Percentiles rank a stretch among this genome's conserved stretches.
Conservation (phyloP, 2,888 invertebrate species). For the Dichetophora obliterata region DNA sequence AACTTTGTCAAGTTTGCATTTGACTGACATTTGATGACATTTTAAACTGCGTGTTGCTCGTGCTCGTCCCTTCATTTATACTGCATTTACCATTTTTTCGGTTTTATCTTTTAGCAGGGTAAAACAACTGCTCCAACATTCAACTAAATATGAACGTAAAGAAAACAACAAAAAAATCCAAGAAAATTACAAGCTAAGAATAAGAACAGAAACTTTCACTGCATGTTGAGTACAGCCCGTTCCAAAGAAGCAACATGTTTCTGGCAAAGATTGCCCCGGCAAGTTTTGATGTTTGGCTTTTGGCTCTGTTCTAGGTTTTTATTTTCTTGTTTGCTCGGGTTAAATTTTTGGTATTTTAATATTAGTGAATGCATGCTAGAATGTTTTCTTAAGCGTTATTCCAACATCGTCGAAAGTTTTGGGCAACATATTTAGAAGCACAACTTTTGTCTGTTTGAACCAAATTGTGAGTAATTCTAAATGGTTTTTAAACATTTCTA, state of each 20-base stretch:
- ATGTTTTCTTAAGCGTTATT: background rate
- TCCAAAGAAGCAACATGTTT: conserved; percentile 12
- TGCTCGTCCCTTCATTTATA: background rate
- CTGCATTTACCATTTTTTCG: background rate
- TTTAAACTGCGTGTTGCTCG: conserved; percentile 25
- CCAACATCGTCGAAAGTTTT: background rate
- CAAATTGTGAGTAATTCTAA: too few species aligned
- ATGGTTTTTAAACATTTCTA: too few species aligned
- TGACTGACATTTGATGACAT: conserved; percentile 48
- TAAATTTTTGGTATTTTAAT: conserved; percentile 20
- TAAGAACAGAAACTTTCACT: conserved; percentile 10
- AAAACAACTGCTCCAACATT: background rate
- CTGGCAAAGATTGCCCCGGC: background rate
- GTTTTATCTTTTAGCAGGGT: background rate
- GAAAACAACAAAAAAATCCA: background rate
- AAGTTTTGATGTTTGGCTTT: background rate
- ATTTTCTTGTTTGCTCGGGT: background rate
- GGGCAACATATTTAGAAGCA: background rate
- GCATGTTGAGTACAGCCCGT: background rate
- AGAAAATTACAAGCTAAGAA: background rate
- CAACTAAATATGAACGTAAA: background rate
- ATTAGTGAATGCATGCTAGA: background rate
- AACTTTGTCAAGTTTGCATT: conserved; percentile 41
- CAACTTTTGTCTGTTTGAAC: too few species aligned
- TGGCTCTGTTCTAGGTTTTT: too few species aligned